Percentiles rank a stretch among this genome's conserved stretches.
Conservation (phyloP, 2,113 vertebrate species). For the Pachyramphus minor region DNA sequence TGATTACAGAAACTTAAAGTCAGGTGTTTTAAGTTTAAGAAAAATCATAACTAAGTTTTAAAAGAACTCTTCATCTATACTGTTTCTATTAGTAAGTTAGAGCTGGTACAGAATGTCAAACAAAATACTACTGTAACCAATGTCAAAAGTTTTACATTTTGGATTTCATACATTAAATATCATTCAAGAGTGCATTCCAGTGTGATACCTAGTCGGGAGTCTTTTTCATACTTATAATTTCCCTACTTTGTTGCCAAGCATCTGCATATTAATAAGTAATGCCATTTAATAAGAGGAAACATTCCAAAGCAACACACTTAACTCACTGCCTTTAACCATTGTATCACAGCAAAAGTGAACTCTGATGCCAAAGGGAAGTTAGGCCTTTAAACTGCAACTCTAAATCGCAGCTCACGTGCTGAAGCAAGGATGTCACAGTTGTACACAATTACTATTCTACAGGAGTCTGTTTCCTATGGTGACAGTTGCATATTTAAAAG, state of each 20-base stretch:
- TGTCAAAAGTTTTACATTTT: neutral
- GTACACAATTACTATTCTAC: conserved; percentile 44
- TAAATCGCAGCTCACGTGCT: conserved; percentile 33
- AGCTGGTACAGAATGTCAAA: neutral
- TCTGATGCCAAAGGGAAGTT: conserved; percentile 22
- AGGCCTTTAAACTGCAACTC: conserved; percentile 39
- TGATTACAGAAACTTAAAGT: neutral
- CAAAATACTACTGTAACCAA: neutral
- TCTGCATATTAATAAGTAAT: conserved; percentile 40
- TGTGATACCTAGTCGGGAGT: neutral
- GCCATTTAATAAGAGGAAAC: conserved; percentile 5
- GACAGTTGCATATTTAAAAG: conserved; percentile 38
- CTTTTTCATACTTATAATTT: conserved; percentile 12
- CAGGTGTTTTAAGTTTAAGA: neutral
- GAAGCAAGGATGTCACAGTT: conserved; percentile 44
- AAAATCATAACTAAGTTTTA: neutral
- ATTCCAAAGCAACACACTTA: neutral
- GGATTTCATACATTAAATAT: neutral
- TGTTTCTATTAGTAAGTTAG: neutral
- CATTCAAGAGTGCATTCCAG: neutral
- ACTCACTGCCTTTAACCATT: neutral
- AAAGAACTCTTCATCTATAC: neutral
- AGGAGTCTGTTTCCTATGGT: conserved; percentile 39
- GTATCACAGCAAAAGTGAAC: neutral
- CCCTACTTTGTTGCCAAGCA: conserved; percentile 16